Evolutionary conservation across 2,888 invertebrate species (phyloP).

Genomic region (Acanthopleura granulata): DNA sequence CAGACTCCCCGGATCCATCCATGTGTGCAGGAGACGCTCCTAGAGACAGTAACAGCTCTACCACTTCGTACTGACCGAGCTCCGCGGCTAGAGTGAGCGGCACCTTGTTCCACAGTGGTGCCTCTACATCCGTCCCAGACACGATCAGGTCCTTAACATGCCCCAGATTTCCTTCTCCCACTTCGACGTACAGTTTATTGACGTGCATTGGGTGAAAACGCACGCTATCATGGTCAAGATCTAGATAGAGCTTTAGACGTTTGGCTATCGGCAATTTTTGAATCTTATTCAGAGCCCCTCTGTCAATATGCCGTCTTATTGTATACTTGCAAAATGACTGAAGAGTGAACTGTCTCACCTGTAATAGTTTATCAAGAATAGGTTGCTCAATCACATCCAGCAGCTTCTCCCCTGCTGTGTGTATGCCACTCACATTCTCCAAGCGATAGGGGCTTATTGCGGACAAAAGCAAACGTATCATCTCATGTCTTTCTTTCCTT

Average conservation of each 20-base stretch:
- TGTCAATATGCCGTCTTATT: not conserved
- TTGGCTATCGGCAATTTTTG: constrained; percentile 28
- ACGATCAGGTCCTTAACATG: constrained; percentile 22
- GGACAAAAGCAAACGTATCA: not conserved
- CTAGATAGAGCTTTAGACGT: constrained; percentile 26
- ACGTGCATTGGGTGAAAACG: constrained; percentile 5
- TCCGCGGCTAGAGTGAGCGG: constrained; percentile 29
- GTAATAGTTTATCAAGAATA: not conserved
- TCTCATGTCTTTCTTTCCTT: not conserved
- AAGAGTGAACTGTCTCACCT: not conserved
- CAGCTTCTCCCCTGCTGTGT: not conserved
- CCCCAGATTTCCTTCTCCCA: constrained; percentile 24
- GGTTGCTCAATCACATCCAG: not conserved
- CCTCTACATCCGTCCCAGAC: constrained; percentile 25
- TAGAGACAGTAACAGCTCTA: constrained; percentile 20
- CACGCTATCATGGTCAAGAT: constrained; percentile 19
- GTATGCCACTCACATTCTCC: not conserved
- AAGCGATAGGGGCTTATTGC: not conserved
- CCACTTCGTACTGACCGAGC: constrained; percentile 20
- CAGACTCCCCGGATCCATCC: constrained; percentile 23
- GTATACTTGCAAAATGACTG: not conserved
- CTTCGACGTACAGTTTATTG: constrained; percentile 25
- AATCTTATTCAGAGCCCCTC: constrained; percentile 21
- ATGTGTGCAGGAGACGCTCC: not conserved
- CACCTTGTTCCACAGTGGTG: constrained; percentile 19